phyloP scores from a whole-genome alignment of 92 coral and sea anemone species.

The Hydrozoanthus gracilis region DNA sequence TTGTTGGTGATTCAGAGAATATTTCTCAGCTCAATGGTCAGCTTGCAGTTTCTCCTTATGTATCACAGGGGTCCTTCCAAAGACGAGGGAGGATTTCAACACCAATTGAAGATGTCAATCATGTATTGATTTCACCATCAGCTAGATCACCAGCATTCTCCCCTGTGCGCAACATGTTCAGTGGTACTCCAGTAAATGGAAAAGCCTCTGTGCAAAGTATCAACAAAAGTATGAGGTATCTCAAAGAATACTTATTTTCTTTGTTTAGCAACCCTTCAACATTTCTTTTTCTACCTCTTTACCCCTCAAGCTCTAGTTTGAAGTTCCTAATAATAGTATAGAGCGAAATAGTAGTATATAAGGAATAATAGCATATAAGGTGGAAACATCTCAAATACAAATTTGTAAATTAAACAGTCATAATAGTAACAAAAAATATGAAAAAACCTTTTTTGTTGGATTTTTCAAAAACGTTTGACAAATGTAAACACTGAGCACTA shows the following conservation, averaged over 20 bases:
- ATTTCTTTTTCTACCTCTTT: no score
- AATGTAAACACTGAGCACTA: no score
- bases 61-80: slow-evolving; percentile 9
- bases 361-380: no score
- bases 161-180: slow-evolving; percentile 62
- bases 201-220: slow-evolving; percentile 16
- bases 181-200: slow-evolving; percentile 28
- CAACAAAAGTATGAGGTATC: slow-evolving; percentile 28
- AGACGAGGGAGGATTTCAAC: slow-evolving; percentile 85
- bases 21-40: background rate
- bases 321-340: no score
- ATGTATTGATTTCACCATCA: slow-evolving; percentile 63
- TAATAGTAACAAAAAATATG: no score
- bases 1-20: background rate
- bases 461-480: no score
- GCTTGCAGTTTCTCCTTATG: background rate
- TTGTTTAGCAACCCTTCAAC: no score
- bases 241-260: background rate
- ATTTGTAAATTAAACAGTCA: no score
- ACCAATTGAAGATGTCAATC: slow-evolving; percentile 78
- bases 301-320: no score
- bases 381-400: no score
- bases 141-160: slow-evolving; percentile 80
- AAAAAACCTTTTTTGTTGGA: no score
- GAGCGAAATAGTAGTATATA: background rate